Evolutionary conservation across 2,888 invertebrate species (phyloP), one percentile per base, ranked within the genome.

Genomic region (Heterodera filipjevi): DNA sequence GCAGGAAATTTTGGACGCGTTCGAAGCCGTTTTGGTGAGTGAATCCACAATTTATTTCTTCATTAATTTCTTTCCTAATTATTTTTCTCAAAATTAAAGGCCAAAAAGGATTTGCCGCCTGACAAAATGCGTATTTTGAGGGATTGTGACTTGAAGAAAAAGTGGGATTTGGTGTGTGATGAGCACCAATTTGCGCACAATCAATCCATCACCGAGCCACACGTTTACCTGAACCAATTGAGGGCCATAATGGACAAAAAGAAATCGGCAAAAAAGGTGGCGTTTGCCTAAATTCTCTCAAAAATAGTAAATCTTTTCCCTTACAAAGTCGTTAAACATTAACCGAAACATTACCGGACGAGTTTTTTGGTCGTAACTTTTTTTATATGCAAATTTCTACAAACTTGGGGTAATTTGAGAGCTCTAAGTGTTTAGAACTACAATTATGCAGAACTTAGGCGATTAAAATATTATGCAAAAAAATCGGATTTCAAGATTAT

Each of bases 161-260:
- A 99, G 92, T 99, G 98, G 98, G 97, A 99, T 91, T 94, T 99
- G 90, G 96, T 99, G 91, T 96, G 96, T 92, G 98, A 99, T 93
- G 96, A 92, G 92, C 33, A 91, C 96, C 94, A 96, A 96, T 81
- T 83, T 70, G 19, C 59, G 92, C 94, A 94, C 93, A 96, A 97
- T 86, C 95, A 95, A 90, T 96, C 95, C n/a, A 96, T 97, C 91
- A 95, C 97, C 91, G 95, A 96, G 74, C 98, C 99, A 73, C 93
- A 95, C 78, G 95, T 95, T 91, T 99, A 99, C 92, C 93, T 99
- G 90, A 94, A 94, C 90, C 97, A 96, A 91, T 92, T 99, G 87
- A 92, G 94, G 87, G 95, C 96, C 12, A 97, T 96, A 91, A 92
- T 98, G 90, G 87, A 88, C 76, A 97, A 97, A 5, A 95, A 95